Evolutionary conservation across 1,140 invertebrate genomes (phyloP).

Genomic region (Achroia grisella): DNA sequence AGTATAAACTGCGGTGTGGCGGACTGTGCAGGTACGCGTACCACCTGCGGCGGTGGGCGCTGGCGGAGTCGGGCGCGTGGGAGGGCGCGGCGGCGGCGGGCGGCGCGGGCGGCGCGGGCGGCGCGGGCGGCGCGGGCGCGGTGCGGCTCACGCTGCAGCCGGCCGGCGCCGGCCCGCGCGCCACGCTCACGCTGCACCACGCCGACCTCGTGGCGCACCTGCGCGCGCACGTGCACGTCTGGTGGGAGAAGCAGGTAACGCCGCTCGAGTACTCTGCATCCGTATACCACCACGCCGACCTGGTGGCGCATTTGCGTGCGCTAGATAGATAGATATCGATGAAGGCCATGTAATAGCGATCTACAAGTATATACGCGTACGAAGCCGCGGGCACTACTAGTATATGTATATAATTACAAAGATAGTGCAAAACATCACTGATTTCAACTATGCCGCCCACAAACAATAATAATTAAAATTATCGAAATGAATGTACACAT

Average conservation of each 20-base stretch:
- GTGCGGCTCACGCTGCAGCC: constrained; percentile 88
- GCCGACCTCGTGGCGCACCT: constrained; percentile 92
- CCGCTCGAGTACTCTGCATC: too few relatives aligned
- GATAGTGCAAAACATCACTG: too few relatives aligned
- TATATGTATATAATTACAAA: too few relatives aligned
- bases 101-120: constrained; percentile 4
- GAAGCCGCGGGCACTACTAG: too few relatives aligned
- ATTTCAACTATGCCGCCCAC: too few relatives aligned
- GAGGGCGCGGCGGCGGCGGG: constrained; percentile 17
- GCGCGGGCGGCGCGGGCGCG: constrained; percentile 55
- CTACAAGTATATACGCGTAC: too few relatives aligned
- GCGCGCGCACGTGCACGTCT: constrained; percentile 93
- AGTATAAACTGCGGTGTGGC: too few relatives aligned
- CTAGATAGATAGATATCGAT: too few relatives aligned
- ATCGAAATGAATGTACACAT: too few relatives aligned
- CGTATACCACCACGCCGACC: neutral
- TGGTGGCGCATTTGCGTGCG: too few relatives aligned
- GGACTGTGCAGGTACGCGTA: constrained; percentile 89
- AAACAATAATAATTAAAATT: too few relatives aligned
- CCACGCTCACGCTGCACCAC: constrained; percentile 82
- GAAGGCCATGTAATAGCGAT: too few relatives aligned
- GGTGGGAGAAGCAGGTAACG: constrained; percentile 82
- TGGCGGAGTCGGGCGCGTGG: constrained; percentile 70
- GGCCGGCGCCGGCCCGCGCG: constrained; percentile 87
- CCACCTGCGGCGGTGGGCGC: constrained; percentile 87